Conservation (phyloP, 2,113 vertebrate genomes). For the Mesembrinibis cayennensis region DNA sequence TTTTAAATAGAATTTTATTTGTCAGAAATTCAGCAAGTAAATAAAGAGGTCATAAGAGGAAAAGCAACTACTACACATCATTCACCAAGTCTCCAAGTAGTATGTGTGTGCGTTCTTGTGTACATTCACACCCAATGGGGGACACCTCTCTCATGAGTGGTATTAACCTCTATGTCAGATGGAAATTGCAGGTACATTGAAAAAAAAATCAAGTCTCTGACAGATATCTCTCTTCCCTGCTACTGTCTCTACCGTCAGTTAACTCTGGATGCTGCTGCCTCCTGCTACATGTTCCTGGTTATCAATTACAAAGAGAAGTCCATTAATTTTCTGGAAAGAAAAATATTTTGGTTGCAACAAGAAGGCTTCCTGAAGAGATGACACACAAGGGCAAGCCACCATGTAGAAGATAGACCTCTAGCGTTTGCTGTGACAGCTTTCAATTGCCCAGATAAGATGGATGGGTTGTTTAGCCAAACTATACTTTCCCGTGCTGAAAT, state of each 20-base stretch:
- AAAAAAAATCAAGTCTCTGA: background rate
- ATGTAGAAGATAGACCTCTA: background rate
- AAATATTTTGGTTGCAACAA: constrained; percentile 35
- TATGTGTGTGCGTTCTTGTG: background rate
- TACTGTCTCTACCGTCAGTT: background rate
- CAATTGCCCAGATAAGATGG: constrained; percentile 1
- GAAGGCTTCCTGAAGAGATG: constrained; percentile 37
- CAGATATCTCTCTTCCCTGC: background rate
- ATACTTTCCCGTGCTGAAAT: background rate
- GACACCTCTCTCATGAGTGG: background rate
- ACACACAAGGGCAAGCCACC: background rate
- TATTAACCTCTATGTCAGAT: background rate
- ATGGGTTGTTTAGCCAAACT: background rate
- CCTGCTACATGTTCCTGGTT: background rate
- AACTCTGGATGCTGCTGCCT: background rate
- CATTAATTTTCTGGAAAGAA: constrained; percentile 64
- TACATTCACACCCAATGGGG: background rate
- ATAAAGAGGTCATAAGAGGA: background rate
- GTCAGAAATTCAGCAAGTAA: background rate
- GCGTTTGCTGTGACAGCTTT: background rate
- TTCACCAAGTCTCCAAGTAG: background rate
- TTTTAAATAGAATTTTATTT: background rate
- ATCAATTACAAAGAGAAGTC: constrained; percentile 18
- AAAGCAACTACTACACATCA: background rate
- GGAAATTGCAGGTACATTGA: background rate